Base-by-base conservation (phyloP, 2,888 invertebrate genomes). In the Sicus ferrugineus region DNA sequence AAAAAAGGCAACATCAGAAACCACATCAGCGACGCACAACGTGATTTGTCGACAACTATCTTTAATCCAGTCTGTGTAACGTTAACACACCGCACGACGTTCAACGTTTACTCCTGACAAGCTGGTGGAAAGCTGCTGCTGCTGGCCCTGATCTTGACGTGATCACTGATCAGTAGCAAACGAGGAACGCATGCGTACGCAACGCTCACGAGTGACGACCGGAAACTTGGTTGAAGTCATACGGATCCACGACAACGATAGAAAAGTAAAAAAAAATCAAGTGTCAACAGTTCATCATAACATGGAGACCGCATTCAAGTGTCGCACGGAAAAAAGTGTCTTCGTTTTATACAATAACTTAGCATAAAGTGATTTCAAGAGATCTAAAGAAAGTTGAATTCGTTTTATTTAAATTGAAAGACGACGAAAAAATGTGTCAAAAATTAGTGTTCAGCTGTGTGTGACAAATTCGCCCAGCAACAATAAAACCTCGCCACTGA, bases 171-270 rank as follows among this genome's bases (percentile, higher is more conserved):
- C 79, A 81, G 80, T 81, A 76, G 77, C 73, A 71, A 73, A 69
- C 72, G 74, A 77, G 78, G 78, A 76, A 77, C 79, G 81, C 80
- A 79, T 76, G 75, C 76, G 76, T 75, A 80, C 71, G 73, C 72
- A 72, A 28, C 70, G 70, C 70, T 7, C 19, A 21, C n/a, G 50
- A 52, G 42, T 50, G 67, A 65, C n/a, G 34, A 23, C 30, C 42
- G 62, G 19, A 59, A 59, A 19, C 34, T 34, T 59, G 6, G 31
- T 31, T 16, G 28, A 58, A 14, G 7, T 7, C 34, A 34, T 9
- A 34, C 1, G n/a, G n/a, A 42, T 3, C n/a, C 16, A 9, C 1
- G 16, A 54, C 14, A 65, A 54, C 28, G 52, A 16, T 16, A 50
- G 38, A 54, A 26, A 56, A 42, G 56, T 34, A 14, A 23, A 31